Evolutionary conservation across 1,140 invertebrate genomes (phyloP).

Genomic region (Camponotus floridanus): DNA sequence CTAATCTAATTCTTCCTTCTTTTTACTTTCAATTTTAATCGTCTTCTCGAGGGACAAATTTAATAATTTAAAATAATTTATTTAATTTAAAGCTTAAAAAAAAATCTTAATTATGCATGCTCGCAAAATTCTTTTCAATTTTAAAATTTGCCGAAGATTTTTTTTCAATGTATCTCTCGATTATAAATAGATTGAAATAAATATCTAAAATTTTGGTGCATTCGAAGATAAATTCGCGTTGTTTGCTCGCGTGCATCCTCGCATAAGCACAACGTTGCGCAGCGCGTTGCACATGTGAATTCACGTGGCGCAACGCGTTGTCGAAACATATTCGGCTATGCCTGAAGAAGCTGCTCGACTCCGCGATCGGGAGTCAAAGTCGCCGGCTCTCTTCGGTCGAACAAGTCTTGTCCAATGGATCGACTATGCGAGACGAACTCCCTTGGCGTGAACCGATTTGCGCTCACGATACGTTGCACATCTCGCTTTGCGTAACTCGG

Average conservation of each 20-base stretch:
- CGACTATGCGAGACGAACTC: background rate
- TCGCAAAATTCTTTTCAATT: no score
- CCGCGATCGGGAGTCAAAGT: slow-evolving; percentile 9
- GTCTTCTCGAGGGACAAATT: no score
- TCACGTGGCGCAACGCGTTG: slow-evolving; percentile 34
- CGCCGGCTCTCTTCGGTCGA: background rate
- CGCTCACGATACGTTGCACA: slow-evolving; percentile 31
- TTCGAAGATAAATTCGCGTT: background rate
- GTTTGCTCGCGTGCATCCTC: slow-evolving; percentile 22
- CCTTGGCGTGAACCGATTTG: slow-evolving; percentile 36
- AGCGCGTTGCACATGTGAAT: slow-evolving; percentile 48
- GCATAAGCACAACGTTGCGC: slow-evolving; percentile 11
- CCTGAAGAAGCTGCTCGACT: background rate
- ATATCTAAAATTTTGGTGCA: background rate
- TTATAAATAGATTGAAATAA: background rate
- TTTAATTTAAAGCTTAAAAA: no score
- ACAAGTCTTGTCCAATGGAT: slow-evolving; percentile 33
- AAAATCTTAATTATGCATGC: no score
- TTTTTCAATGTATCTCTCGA: background rate
- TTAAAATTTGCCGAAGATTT: background rate
- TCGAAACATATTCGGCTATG: slow-evolving; percentile 40
- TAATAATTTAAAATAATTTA: no score
- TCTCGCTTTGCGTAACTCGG: slow-evolving; percentile 49
- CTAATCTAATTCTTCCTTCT: no score
- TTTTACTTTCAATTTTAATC: no score